A percentile compares a stretch with the other conserved stretches of the same genome.
Evolutionary conservation across 2,113 vertebrate genomes (phyloP).

Genomic region (Gorsachius goisagi): DNA sequence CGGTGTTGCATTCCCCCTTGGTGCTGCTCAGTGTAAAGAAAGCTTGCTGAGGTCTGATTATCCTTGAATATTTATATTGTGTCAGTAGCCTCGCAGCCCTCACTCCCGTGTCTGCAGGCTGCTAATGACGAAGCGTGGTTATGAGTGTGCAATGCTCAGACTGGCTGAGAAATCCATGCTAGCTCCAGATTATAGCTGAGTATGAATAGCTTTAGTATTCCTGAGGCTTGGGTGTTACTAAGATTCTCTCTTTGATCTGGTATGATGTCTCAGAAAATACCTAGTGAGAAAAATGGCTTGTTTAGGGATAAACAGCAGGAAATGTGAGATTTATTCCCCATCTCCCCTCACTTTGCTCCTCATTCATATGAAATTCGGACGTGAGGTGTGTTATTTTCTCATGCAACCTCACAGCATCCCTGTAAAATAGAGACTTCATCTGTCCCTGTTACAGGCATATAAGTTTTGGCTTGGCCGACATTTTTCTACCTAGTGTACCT

Average conservation of each 20-base stretch:
- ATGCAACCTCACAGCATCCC: not conserved
- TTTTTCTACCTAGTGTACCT: not conserved
- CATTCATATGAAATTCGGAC: not conserved
- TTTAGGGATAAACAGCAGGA: not conserved
- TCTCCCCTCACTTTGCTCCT: not conserved
- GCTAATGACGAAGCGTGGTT: fast-evolving
- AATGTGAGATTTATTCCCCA: not conserved
- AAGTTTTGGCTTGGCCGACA: not conserved
- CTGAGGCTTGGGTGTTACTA: not conserved
- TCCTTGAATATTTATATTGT: fast-evolving
- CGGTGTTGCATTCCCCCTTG: fast-evolving
- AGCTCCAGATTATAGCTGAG: not conserved
- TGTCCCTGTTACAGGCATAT: fast-evolving
- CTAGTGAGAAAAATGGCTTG: not conserved
- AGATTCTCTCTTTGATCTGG: not conserved
- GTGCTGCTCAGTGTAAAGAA: not conserved
- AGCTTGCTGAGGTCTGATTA: fast-evolving
- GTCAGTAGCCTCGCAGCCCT: fast-evolving
- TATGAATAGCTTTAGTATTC: not conserved
- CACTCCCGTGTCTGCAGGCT: fast-evolving
- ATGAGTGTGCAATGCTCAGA: fast-evolving
- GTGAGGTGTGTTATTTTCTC: not conserved
- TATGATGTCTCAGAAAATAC: not conserved
- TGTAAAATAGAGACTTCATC: not conserved
- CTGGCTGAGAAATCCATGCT: not conserved